Evolutionary conservation across 1,140 invertebrate genomes (phyloP).

Genomic region (Bombus confusus): DNA sequence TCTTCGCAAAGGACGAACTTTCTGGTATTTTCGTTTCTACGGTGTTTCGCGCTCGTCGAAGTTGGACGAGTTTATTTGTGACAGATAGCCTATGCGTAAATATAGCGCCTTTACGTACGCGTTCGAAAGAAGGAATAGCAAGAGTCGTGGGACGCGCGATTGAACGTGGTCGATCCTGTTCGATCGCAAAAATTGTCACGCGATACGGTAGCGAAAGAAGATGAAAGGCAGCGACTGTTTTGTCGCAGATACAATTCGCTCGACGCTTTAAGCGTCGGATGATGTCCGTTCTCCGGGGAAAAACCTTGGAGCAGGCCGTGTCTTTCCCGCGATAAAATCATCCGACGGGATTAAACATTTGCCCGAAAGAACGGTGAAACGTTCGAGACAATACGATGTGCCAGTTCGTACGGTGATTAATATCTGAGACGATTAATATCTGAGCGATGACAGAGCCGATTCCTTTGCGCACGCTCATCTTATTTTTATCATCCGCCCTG

Average conservation of each 20-base stretch:
- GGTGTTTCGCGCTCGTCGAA: not conserved
- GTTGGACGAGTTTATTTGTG: not conserved
- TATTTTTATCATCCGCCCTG: not conserved
- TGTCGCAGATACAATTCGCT: not conserved
- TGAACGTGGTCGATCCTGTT: not conserved
- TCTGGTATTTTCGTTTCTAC: not conserved
- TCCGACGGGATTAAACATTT: conserved; percentile 3
- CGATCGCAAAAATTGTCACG: not conserved
- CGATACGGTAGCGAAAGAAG: not conserved
- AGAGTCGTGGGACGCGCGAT: too few relatives aligned
- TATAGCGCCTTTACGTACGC: not conserved
- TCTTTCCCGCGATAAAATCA: conserved; percentile 3
- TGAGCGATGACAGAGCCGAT: conserved; percentile 18
- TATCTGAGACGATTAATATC: conserved; percentile 33
- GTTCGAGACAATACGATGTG: conserved; percentile 4
- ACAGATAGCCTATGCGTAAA: not conserved
- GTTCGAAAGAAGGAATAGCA: not conserved
- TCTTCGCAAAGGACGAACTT: not conserved
- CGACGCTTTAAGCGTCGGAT: not conserved
- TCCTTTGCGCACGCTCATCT: not conserved
- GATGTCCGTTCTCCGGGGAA: not conserved
- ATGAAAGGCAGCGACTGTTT: not conserved
- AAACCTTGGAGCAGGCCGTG: too few relatives aligned
- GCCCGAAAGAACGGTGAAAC: not conserved
- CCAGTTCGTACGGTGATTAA: conserved; percentile 14